These are phyloP conservation scores for Hypomecis punctinalis DNA, from an alignment of 2,888 invertebrate species.

Conservation along the genomic window DNA sequence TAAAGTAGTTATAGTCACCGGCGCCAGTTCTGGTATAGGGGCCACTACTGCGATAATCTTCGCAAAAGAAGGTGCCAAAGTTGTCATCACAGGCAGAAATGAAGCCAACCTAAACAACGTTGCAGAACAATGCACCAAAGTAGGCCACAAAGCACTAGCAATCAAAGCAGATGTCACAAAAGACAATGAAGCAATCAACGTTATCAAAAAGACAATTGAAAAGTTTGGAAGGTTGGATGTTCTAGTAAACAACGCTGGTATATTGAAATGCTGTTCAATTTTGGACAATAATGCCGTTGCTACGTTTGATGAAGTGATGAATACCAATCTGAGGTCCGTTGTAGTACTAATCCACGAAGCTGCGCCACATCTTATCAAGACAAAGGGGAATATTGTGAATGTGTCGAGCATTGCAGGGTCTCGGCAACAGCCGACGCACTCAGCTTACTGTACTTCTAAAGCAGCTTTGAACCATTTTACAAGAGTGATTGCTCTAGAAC, in stretches of 20 bases:
- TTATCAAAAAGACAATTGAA: conserved; percentile 51
- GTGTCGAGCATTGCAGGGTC: conserved; percentile 51
- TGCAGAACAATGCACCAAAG: conserved; percentile 53
- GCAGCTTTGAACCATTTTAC: conserved; percentile 56
- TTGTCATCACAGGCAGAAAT: conserved; percentile 88
- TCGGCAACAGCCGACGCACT: conserved; percentile 13
- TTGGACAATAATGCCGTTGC: conserved; percentile 41
- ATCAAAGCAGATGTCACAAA: conserved; percentile 56
- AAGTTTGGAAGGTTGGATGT: conserved; percentile 55
- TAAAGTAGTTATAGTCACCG: conserved; percentile 62
- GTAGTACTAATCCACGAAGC: conserved; percentile 52
- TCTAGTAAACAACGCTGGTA: conserved; percentile 59
- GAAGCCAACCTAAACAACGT: conserved; percentile 85
- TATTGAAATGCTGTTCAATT: conserved; percentile 36
- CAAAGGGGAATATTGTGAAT: conserved; percentile 60
- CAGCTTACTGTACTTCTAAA: conserved; percentile 64
- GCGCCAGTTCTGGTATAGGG: conserved; percentile 89
- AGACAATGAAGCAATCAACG: conserved; percentile 48
- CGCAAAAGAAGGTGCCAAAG: conserved; percentile 83
- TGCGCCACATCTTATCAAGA: conserved; percentile 50
- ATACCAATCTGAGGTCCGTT: conserved; percentile 53
- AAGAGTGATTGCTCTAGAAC: conserved; percentile 81
- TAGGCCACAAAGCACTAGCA: conserved; percentile 43
- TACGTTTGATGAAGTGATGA: conserved; percentile 53
- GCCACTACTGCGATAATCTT: conserved; percentile 86